Evolutionary conservation across 2,113 vertebrate genomes (phyloP), one percentile per base, ranked within the genome.

Genomic region (Ardeotis arabs): DNA sequence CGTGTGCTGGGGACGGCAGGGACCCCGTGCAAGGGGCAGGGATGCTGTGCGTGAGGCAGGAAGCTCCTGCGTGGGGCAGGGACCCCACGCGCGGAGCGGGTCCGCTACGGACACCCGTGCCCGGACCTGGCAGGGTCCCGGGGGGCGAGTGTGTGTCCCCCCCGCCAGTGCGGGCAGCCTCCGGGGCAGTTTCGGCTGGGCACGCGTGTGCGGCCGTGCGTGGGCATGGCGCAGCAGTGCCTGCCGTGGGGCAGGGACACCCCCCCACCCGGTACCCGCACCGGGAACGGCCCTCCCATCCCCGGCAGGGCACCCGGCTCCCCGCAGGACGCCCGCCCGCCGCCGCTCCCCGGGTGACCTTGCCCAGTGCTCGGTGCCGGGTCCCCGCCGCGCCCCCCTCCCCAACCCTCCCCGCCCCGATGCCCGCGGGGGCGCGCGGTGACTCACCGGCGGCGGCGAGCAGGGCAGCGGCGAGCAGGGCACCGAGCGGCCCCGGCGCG

Each of bases 291-390:
- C 8, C 14, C 62, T 18, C 50, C 37, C 17, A 39, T 33, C 17
- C 17, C 44, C 41, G 56, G 44, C 52, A 82, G 35, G 23, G 28
- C 53, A 80, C 31, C 62, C n/a, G n/a, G 33, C 37, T 28, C 33
- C 39, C 63, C 58, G n/a, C 79, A 80, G 78, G 67, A 70, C 73
- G 24, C 73, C 67, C 73, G 24, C 63, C 39, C 75, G 39, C 80
- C 52, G 56, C 47, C 75, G 35, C 86, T 90, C 53, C 77, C 50
- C 82, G 37, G 70, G 76, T 95, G 86, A 92, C 93, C 93, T 92
- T 92, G 93, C 64, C 50, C 89, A 23, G 77, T 45, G 53, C 72
- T 35, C 59, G 70, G 58, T 50, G 52, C 59, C 52, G 25, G 69
- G 10, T 73, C n/a, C 50, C n/a, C 22, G 12, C 19, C 39, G 39